These are phyloP conservation scores for Tricholauxania praeusta DNA, from an alignment of 2,888 invertebrate genomes.

Conservation along the genomic window DNA sequence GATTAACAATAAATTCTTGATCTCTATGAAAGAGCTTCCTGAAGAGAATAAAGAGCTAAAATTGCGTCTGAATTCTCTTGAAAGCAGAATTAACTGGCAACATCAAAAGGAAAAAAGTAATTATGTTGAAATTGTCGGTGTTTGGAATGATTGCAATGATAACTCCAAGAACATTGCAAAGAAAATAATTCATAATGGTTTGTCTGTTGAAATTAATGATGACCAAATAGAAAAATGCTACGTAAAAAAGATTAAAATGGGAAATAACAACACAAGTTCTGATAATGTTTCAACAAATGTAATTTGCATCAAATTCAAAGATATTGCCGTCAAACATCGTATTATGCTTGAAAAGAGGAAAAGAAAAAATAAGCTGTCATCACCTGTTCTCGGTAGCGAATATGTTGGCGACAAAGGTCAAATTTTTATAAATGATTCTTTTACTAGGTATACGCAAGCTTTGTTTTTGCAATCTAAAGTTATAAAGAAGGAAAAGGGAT, in stretches of 20 bases:
- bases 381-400: background rate
- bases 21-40: background rate
- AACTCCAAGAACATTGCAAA: background rate
- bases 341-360: background rate
- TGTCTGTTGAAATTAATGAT: background rate
- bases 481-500: background rate
- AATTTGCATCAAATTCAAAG: background rate
- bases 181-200: background rate
- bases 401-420: background rate
- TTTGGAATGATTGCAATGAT: background rate
- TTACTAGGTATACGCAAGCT: background rate
- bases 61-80: background rate
- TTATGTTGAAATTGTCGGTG: background rate
- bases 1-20: background rate
- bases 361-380: background rate
- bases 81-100: constrained; percentile 3
- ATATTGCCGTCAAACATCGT: background rate
- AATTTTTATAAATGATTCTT: background rate
- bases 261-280: too few relatives aligned
- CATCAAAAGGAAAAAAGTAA: background rate
- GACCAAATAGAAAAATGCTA: background rate
- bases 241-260: background rate
- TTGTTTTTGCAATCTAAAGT: background rate
- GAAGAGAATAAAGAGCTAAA: background rate
- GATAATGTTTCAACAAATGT: background rate